Evolutionary conservation across 1,140 invertebrate genomes (phyloP), one percentile per base, ranked within the genome.

Genomic region (Cataglyphis hispanica): DNA sequence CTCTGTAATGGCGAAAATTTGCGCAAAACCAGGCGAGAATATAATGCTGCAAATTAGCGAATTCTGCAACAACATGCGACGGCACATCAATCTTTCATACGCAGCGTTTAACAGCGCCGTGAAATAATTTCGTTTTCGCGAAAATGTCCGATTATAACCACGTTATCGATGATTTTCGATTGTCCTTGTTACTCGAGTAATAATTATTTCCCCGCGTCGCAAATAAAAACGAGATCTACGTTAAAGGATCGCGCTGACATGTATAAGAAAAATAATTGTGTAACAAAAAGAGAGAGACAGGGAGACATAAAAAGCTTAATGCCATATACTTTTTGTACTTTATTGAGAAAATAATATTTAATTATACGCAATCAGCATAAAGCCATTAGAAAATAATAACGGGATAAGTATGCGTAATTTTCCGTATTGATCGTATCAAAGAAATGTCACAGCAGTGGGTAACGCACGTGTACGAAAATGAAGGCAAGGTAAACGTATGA

Each of bases 71-170:
- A 69, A 69, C 67, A 80, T 80, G 77, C 77, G 50, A 70, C 46
- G 46, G 46, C 22, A 25, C 46, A 80, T 80, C 64, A 80, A 80
- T 80, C 69, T 80, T 80, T 80, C n/a, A 80, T 80, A 70, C 34
- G 64, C 64, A 34, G 77, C 64, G n/a, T 70, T 80, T 80, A 80
- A 80, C 64, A 70, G 77, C 64, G 13, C 27, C 56, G 40, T 46
- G 80, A 25, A 72, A 81, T 84, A 74, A 74, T 75, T 75, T 84
- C 80, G 69, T 75, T 84, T 75, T 84, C 40, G 80, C n/a, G 80
- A 84, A 84, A 84, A 84, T 74, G 58, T 84, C 70, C 53, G 43
- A 76, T 76, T 37, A 60, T 84, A 61, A 76, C 61, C 75, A 46
- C 56, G 69, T 83, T 72, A 74, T 61, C 69, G 80, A 83, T 69